These are phyloP conservation scores for Aporophyla nigra DNA, from an alignment of 2,888 invertebrate species.

Conservation along the genomic window DNA sequence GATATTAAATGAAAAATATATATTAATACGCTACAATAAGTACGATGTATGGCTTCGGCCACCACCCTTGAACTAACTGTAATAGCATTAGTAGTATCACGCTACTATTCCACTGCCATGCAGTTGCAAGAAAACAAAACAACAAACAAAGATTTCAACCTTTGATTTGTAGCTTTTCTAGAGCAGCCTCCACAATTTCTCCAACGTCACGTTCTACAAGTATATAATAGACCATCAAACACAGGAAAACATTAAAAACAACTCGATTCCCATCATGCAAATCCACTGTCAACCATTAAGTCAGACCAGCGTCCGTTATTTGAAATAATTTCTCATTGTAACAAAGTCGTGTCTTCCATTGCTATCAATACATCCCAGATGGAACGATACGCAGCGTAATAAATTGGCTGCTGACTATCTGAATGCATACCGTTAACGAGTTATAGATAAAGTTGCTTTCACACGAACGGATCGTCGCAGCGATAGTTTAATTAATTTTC, in stretches of 20 bases:
- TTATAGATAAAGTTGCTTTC: constrained; percentile 73
- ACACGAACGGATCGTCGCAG: constrained; percentile 58
- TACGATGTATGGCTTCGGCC: constrained; percentile 17
- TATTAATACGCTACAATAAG: background rate
- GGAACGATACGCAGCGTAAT: constrained; percentile 83
- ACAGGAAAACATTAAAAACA: constrained; percentile 47
- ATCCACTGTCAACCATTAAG: constrained; percentile 57
- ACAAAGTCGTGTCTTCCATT: constrained; percentile 73
- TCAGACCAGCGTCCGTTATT: constrained; percentile 62
- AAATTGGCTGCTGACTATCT: constrained; percentile 84
- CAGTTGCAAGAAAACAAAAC: constrained; percentile 3
- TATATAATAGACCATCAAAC: constrained; percentile 20
- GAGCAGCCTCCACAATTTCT: background rate
- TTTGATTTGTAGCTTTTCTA: background rate
- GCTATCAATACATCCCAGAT: constrained; percentile 79
- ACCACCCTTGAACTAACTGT: background rate
- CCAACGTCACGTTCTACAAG: constrained; percentile 6
- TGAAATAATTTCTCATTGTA: constrained; percentile 68
- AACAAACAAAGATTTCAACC: constrained; percentile 1
- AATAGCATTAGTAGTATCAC: constrained; percentile 21
- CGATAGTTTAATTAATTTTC: constrained; percentile 65
- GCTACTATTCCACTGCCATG: background rate
- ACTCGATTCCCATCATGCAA: constrained; percentile 59
- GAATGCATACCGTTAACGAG: constrained; percentile 83
- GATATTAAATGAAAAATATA: background rate